Conservation (phyloP, 2,113 vertebrate genomes). For the Fulmarus glacialis region DNA sequence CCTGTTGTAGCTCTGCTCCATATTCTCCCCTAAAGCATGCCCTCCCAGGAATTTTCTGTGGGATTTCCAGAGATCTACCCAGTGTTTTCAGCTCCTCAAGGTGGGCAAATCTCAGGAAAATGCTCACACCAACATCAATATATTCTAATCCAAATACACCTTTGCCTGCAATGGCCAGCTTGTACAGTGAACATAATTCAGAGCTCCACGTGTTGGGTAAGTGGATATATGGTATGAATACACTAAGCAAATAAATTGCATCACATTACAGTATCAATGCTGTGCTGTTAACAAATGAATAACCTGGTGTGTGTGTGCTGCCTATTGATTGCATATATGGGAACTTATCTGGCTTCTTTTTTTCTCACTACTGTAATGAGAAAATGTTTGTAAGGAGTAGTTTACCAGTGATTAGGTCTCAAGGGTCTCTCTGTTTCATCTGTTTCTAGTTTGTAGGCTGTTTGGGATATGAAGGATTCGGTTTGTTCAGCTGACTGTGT, state of each 20-base stretch:
- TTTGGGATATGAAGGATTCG: not conserved
- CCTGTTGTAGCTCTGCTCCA: not conserved
- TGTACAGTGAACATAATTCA: not conserved
- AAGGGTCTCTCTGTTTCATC: not conserved
- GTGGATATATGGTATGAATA: not conserved
- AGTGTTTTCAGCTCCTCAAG: not conserved
- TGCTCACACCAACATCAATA: not conserved
- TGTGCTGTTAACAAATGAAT: not conserved
- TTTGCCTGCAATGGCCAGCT: not conserved
- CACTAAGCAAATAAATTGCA: not conserved
- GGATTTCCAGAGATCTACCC: not conserved
- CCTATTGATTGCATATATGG: not conserved
- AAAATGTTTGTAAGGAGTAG: not conserved
- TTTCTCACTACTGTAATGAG: not conserved
- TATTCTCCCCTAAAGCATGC: not conserved
- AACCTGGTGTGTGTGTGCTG: not conserved
- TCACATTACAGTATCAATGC: not conserved
- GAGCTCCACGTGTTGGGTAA: not conserved
- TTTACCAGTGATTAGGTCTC: not conserved
- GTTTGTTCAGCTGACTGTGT: not conserved
- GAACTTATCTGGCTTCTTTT: not conserved
- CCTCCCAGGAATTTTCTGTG: not conserved
- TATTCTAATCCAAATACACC: not conserved
- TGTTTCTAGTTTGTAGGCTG: not conserved
- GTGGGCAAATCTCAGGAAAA: not conserved